A percentile compares a stretch with the other conserved stretches of the same genome.
phyloP scores from a whole-genome alignment of 1,140 invertebrate species.

The Zaprionus kolodkinae region DNA sequence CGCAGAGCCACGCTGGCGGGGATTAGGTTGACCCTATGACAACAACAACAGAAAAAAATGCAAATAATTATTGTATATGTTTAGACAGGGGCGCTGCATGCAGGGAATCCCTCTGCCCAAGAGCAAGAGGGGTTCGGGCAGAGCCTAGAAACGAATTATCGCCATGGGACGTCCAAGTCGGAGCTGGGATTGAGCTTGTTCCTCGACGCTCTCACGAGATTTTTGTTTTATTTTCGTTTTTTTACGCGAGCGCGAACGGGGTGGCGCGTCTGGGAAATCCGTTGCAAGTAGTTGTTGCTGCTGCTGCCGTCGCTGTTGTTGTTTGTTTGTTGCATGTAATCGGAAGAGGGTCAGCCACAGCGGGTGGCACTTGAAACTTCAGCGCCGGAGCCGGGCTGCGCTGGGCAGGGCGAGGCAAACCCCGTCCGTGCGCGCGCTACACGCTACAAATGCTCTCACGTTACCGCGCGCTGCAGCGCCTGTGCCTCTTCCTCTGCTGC shows the following conservation, averaged over 20 bases:
- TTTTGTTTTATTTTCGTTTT: constrained; percentile 10
- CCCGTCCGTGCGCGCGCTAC: constrained; percentile 39
- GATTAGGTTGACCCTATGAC: constrained; percentile 2
- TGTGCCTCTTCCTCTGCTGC: neutral
- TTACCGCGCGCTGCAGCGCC: constrained; percentile 53
- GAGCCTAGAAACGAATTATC: constrained; percentile 73
- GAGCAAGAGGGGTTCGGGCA: constrained; percentile 18
- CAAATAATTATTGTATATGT: constrained; percentile 79
- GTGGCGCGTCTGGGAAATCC: constrained; percentile 72
- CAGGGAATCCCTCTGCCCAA: neutral
- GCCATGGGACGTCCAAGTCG: constrained; percentile 51
- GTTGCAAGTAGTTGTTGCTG: constrained; percentile 26
- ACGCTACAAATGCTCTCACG: constrained; percentile 74
- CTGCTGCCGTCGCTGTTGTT: constrained; percentile 38
- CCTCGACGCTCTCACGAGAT: constrained; percentile 63
- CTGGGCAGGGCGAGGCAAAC: constrained; percentile 4
- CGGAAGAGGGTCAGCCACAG: constrained; percentile 72
- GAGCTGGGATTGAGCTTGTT: neutral
- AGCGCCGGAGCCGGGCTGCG: constrained; percentile 37
- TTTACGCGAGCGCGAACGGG: constrained; percentile 35
- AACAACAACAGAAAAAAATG: constrained; percentile 43
- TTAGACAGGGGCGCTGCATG: constrained; percentile 35
- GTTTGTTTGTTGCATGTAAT: constrained; percentile 63
- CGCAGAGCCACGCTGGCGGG: neutral
- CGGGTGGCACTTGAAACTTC: constrained; percentile 66